phyloP scores from a whole-genome alignment of 1,140 invertebrate species.

The Hycleus cichorii region DNA sequence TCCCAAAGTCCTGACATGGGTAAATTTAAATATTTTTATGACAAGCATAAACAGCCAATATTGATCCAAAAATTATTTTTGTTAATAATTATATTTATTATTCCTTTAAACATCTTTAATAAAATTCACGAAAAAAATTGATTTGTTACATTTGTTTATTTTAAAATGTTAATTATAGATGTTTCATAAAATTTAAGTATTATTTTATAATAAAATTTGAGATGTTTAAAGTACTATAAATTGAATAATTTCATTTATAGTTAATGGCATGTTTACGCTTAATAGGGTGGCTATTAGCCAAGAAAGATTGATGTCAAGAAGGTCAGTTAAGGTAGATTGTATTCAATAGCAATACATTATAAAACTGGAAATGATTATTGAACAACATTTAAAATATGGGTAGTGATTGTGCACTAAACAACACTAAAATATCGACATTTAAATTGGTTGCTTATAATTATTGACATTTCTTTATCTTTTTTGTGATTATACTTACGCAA shows the following conservation, averaged over 20 bases:
- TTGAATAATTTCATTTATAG: background rate
- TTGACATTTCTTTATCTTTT: too few relatives aligned
- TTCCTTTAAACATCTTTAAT: too few relatives aligned
- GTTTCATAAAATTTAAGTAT: too few relatives aligned
- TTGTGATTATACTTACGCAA: too few relatives aligned
- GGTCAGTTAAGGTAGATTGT: constrained; percentile 13
- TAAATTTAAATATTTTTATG: constrained; percentile 30
- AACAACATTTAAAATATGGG: constrained; percentile 21
- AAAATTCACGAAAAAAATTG: too few relatives aligned
- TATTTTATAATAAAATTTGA: too few relatives aligned
- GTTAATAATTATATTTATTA: too few relatives aligned
- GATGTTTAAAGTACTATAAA: background rate
- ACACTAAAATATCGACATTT: constrained; percentile 28
- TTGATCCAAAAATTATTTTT: background rate
- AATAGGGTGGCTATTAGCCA: constrained; percentile 21
- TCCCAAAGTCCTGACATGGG: constrained; percentile 41
- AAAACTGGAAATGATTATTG: constrained; percentile 21
- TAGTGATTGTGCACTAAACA: constrained; percentile 29
- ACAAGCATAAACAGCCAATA: constrained; percentile 1
- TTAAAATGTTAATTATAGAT: too few relatives aligned
- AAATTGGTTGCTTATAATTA: constrained; percentile 7
- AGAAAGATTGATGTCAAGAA: constrained; percentile 25
- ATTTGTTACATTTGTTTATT: too few relatives aligned
- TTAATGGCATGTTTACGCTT: background rate
- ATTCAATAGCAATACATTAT: constrained; percentile 19